A percentile compares a stretch with the other conserved stretches of the same genome.
These are phyloP conservation scores for Phyllotis vaccarum DNA, from an alignment of 2,797 vertebrate genomes.

Conservation along the genomic window DNA sequence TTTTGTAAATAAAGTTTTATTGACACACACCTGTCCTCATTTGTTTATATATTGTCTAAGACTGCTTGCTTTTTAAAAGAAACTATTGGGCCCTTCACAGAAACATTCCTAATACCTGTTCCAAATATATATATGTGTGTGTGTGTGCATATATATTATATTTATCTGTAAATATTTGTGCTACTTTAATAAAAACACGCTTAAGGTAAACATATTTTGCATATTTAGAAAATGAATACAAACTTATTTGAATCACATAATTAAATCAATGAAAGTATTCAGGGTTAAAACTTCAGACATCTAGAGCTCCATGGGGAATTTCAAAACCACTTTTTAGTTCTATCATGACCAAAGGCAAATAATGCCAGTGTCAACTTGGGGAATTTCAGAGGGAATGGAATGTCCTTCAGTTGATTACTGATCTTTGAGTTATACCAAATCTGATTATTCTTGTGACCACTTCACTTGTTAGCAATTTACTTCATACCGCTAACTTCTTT, in stretches of 20 bases:
- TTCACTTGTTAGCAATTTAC: not conserved
- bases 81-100: not conserved
- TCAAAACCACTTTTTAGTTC: not conserved
- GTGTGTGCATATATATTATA: not conserved
- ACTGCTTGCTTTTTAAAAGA: not conserved
- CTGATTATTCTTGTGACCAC: not conserved
- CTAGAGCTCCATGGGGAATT: not conserved
- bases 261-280: not conserved
- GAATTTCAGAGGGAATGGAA: not conserved
- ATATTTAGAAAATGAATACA: not conserved
- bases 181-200: not conserved
- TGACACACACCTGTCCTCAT: not conserved
- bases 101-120: not conserved
- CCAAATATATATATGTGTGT: not conserved
- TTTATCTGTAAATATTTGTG: not conserved
- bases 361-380: not conserved
- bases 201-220: not conserved
- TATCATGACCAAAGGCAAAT: constrained; percentile 4
- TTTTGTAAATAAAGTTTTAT: constrained; percentile 49
- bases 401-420: not conserved
- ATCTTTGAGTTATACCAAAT: not conserved
- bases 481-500: constrained; percentile 83
- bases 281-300: not conserved
- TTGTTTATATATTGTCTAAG: not conserved
- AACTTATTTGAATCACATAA: not conserved